Base-by-base conservation (phyloP, 2,888 invertebrate species). In the Quadroppia sp. region DNA sequence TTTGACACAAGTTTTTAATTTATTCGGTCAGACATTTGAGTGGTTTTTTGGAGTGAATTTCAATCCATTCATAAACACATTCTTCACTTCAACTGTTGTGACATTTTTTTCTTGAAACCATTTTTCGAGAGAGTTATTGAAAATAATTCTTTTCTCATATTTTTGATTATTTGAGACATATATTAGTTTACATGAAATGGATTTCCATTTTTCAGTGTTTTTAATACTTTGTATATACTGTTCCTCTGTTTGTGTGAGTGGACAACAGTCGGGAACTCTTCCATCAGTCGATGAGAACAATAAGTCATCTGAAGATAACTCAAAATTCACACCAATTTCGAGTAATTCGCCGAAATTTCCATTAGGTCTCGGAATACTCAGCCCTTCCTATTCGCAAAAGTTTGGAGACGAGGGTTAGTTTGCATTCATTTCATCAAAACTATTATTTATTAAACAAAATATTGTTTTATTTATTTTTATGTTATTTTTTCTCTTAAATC, bases 301-400 rank as follows among this genome's bases (percentile, higher is more conserved):
- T 11, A 70, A 70, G 30, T 17, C 32, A 40, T 70, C 45, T 1
- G 70, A 45, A 17, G 30, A 48, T 17, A 20, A 25, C 7, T 40
- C 20, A 48, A 36, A 36, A 2, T 42, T 67, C 15, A 30, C 20
- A 20, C 32, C 40, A 1, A 67, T 36, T 36, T 15, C 36, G 1
- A 42, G 23, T 32, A 61, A 25, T 42, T 23, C 30, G 25, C 45
- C 70, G 20, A 74, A 75, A 11, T 76, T 77, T 45, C 77, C 76
- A 30, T 77, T 77, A 20, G 77, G 77, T 1, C 75, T 77, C 23
- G 77, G 77, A n/a, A 74, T 75, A 1, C 73, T 77, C 7, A 75
- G 76, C 9, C 77, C 77, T 17, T 76, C 76, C 25, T 77, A 77
- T 74, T 74, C 67, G 2, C 77, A 77, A 36, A 76, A 74, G 4